A percentile compares a stretch with the other conserved stretches of the same genome.
Evolutionary conservation across 2,113 vertebrate species (phyloP).

Genomic region (Erythrolamprus reginae): DNA sequence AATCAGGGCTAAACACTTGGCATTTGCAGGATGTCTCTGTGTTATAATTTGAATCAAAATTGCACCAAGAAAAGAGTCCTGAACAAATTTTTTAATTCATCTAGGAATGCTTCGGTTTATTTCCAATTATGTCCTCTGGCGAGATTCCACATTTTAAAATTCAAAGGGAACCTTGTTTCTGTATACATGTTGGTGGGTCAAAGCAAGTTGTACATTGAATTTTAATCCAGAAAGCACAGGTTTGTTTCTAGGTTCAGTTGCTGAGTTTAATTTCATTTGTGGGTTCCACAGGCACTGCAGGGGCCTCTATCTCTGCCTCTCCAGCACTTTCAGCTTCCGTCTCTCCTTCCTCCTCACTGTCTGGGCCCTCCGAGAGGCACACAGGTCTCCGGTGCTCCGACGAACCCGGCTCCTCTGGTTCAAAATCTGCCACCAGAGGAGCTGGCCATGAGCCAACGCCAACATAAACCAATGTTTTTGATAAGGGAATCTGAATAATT

Average conservation of each 20-base stretch:
- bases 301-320: too few relatives aligned
- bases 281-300: too few relatives aligned
- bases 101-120: neutral
- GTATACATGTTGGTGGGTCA: neutral
- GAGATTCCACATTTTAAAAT: neutral
- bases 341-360: too few relatives aligned
- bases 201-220: neutral
- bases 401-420: too few relatives aligned
- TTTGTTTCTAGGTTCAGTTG: neutral
- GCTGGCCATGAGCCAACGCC: too few relatives aligned
- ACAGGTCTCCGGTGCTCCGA: too few relatives aligned
- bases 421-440: too few relatives aligned
- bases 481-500: too few relatives aligned
- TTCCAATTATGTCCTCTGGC: neutral
- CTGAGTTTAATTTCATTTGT: neutral
- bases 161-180: neutral
- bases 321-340: too few relatives aligned
- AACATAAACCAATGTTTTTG: too few relatives aligned
- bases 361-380: too few relatives aligned
- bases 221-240: slow-evolving; percentile 3
- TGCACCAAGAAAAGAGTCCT: neutral
- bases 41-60: neutral
- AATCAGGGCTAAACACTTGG: too few relatives aligned
- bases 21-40: neutral
- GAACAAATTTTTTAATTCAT: neutral